phyloP scores from a whole-genome alignment of 2,113 vertebrate genomes.

The Paedocypris sp. region DNA sequence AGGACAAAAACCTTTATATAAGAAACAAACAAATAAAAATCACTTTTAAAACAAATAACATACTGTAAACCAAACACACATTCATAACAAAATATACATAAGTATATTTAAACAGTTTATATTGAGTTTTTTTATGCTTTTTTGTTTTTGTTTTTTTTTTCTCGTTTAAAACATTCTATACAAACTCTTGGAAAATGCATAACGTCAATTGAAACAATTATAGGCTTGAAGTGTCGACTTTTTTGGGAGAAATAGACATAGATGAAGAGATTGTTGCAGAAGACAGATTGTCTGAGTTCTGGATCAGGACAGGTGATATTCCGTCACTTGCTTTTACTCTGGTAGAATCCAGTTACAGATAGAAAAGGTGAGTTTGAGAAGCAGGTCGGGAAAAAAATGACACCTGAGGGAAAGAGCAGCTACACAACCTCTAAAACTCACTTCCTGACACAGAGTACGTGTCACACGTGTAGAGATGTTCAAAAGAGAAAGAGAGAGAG shows the following conservation, averaged over 20 bases:
- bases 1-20: no score
- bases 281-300: background rate
- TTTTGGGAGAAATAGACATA: background rate
- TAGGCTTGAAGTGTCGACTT: background rate
- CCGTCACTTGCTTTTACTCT: constrained; percentile 1
- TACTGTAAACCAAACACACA: no score
- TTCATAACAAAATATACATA: no score
- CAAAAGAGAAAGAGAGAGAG: background rate
- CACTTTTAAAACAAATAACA: no score
- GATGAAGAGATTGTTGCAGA: background rate
- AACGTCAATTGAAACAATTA: no score
- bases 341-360: background rate
- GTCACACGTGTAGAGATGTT: constrained; percentile 5
- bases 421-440: background rate
- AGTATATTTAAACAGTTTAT: no score
- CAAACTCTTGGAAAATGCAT: no score
- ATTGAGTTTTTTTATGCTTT: no score
- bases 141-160: no score
- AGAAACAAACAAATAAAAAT: no score
- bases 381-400: background rate
- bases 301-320: background rate
- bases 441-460: background rate
- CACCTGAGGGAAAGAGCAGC: background rate
- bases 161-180: no score
- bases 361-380: background rate